A percentile compares a stretch with the other conserved stretches of the same genome.
Evolutionary conservation across 2,113 vertebrate genomes (phyloP).

Genomic region (Alethe diademata): DNA sequence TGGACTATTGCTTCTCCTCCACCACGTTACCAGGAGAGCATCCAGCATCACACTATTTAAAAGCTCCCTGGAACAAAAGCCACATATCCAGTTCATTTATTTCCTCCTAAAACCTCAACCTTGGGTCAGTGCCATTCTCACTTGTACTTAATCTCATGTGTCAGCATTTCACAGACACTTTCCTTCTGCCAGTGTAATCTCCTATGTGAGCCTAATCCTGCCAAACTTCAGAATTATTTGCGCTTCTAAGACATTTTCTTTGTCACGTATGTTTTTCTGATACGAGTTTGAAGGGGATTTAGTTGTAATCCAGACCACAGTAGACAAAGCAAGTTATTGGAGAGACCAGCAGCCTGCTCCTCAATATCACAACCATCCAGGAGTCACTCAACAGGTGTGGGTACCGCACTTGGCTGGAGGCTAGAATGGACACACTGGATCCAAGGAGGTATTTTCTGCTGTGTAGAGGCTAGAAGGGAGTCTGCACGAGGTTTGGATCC

Average conservation of each 20-base stretch:
- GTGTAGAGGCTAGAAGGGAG: background rate
- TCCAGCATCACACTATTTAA: background rate
- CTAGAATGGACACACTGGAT: background rate
- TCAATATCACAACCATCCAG: rapidly evolving
- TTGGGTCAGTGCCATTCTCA: background rate
- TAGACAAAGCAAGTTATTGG: background rate
- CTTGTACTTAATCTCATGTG: background rate
- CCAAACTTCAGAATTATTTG: background rate
- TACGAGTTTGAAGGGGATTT: background rate
- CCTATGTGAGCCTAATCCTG: background rate
- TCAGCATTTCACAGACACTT: conserved; percentile 18
- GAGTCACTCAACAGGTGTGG: background rate
- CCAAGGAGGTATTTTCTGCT: background rate
- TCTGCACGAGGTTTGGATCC: rapidly evolving
- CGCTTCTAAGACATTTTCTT: background rate
- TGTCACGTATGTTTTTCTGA: background rate
- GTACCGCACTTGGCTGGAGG: background rate
- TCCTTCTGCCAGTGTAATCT: background rate
- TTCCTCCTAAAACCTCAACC: background rate
- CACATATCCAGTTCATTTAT: background rate
- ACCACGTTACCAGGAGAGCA: background rate
- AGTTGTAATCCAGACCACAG: background rate
- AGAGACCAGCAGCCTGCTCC: background rate
- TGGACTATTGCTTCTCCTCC: background rate
- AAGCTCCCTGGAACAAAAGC: background rate